Conservation (phyloP, 2,888 invertebrate species). For the Lysandra bellargus region DNA sequence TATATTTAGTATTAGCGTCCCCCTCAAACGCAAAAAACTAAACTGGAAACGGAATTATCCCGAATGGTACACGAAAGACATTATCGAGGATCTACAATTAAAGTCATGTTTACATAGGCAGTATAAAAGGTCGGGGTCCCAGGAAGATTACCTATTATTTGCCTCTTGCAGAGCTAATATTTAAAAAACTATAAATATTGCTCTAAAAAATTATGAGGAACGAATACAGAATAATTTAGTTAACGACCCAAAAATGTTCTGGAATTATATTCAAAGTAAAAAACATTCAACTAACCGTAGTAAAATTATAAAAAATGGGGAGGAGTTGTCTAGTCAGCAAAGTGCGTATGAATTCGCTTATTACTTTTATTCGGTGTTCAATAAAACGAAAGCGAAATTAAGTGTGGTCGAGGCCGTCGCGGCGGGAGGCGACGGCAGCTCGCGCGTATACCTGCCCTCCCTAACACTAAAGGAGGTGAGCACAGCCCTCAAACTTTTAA, state of each 20-base stretch:
- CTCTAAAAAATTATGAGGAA: neutral
- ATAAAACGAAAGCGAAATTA: too few species aligned
- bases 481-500: too few species aligned
- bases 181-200: too few species aligned
- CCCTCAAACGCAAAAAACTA: neutral
- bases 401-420: too few species aligned
- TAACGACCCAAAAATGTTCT: neutral
- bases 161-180: neutral
- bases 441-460: too few species aligned
- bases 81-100: neutral
- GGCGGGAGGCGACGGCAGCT: too few species aligned
- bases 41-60: neutral
- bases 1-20: neutral
- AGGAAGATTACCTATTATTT: neutral
- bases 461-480: too few species aligned
- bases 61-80: conserved; percentile 1
- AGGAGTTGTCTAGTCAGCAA: neutral
- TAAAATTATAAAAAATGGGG: conserved; percentile 1
- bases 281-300: neutral
- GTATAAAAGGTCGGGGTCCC: neutral
- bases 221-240: neutral
- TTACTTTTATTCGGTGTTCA: neutral
- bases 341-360: neutral
- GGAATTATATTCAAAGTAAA: conserved; percentile 1
- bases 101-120: neutral